A percentile compares a stretch with the other conserved stretches of the same genome.
Conservation (phyloP, 2,888 invertebrate species). For the Troides oblongomaculatus region DNA sequence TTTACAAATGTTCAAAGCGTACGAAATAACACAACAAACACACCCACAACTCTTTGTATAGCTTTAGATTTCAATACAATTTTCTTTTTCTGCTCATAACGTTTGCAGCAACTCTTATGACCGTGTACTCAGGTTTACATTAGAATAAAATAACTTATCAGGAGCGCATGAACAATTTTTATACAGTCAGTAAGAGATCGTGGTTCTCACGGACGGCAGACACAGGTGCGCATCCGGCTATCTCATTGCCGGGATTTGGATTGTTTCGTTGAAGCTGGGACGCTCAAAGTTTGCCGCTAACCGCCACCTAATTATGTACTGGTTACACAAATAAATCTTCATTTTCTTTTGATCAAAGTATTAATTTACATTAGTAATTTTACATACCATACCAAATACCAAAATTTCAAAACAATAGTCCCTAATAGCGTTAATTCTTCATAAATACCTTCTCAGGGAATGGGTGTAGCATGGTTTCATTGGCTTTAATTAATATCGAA, state of each 20-base stretch:
- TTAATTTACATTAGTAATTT: no score
- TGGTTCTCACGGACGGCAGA: slow-evolving; percentile 63
- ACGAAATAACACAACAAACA: slow-evolving; percentile 75
- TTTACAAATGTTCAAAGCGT: slow-evolving; percentile 71
- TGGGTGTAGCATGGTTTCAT: no score
- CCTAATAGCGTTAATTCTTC: no score
- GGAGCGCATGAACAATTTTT: slow-evolving; percentile 24
- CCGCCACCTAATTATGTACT: no score
- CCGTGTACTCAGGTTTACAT: slow-evolving; percentile 31
- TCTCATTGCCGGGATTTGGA: slow-evolving; percentile 61
- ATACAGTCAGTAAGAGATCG: slow-evolving; percentile 46
- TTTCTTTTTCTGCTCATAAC: background rate
- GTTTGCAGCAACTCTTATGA: slow-evolving; percentile 21
- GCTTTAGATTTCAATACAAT: slow-evolving; percentile 45
- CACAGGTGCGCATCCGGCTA: slow-evolving; percentile 79
- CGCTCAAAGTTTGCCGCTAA: slow-evolving; percentile 56
- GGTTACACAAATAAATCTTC: no score
- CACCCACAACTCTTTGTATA: slow-evolving; percentile 55
- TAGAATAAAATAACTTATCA: slow-evolving; percentile 16
- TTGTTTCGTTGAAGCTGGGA: slow-evolving; percentile 57
- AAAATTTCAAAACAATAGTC: no score
- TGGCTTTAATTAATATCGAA: no score
- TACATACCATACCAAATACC: no score
- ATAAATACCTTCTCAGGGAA: no score
- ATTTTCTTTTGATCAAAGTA: no score